Conservation (phyloP, 2,113 vertebrate genomes). For the Campylomormyrus numenius region DNA sequence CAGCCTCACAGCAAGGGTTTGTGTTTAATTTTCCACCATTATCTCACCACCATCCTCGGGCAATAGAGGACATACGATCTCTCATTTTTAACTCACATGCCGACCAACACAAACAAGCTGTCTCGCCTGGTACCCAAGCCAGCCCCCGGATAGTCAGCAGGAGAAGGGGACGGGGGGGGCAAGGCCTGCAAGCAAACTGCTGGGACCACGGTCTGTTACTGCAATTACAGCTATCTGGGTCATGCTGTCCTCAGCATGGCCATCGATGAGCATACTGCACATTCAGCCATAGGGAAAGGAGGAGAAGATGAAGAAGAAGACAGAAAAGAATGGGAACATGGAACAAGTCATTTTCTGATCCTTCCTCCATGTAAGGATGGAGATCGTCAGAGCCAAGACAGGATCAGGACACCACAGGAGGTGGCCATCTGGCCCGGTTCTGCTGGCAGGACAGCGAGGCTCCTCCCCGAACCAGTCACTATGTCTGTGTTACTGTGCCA, state of each 20-base stretch:
- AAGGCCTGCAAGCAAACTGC: not conserved
- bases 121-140: not conserved
- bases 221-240: slow-evolving; percentile 2
- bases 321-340: not conserved
- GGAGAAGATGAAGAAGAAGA: not conserved
- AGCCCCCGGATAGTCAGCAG: not conserved
- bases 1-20: not conserved
- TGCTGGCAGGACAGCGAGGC: not conserved
- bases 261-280: not conserved
- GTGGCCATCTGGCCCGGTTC: not conserved
- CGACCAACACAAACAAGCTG: not conserved
- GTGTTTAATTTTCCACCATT: not conserved
- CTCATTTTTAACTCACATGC: slow-evolving; percentile 3
- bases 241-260: not conserved
- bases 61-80: not conserved
- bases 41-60: not conserved
- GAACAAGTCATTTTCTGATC: not conserved
- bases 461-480: not conserved
- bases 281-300: not conserved
- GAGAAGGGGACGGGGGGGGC: not conserved
- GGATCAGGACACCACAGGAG: not conserved
- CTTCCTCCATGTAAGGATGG: not conserved
- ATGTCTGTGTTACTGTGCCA: not conserved
- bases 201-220: not conserved
- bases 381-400: not conserved